phyloP scores from a whole-genome alignment of 2,113 vertebrate genomes.

The Ursus arctos region DNA sequence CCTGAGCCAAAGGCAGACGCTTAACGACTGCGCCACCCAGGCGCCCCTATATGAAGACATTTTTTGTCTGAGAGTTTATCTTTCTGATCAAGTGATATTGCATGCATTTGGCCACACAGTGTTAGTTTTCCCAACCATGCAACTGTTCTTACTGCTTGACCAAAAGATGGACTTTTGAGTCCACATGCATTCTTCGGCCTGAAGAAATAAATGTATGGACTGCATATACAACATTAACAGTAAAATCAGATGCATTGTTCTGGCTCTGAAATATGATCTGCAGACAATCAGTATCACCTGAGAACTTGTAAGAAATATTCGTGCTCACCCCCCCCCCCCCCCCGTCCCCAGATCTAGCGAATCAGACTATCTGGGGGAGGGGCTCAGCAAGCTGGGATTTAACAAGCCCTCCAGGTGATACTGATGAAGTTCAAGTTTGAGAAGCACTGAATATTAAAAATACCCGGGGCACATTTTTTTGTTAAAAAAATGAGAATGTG shows the following conservation, averaged over 20 bases:
- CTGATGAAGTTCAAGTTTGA: neutral
- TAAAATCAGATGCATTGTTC: neutral
- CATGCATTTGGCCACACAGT: neutral
- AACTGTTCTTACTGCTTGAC: neutral
- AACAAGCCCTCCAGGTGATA: neutral
- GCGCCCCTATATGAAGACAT: neutral
- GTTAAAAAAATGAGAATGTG: neutral
- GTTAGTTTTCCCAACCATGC: constrained; percentile 1
- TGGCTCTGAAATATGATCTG: neutral
- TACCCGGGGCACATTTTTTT: neutral
- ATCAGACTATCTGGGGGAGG: neutral
- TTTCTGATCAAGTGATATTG: neutral
- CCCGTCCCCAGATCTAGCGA: neutral
- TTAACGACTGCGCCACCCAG: too few relatives aligned
- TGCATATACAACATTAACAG: neutral
- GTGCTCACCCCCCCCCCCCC: neutral
- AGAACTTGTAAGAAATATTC: neutral
- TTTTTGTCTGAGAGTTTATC: neutral
- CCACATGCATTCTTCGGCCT: neutral
- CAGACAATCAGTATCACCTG: neutral
- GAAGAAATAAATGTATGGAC: neutral
- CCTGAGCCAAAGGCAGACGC: too few relatives aligned
- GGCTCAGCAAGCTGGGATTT: neutral
- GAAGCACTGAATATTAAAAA: constrained; percentile 32
- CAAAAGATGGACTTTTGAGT: neutral